Conservation (phyloP, 1,140 invertebrate species). For the Bombus huntii region DNA sequence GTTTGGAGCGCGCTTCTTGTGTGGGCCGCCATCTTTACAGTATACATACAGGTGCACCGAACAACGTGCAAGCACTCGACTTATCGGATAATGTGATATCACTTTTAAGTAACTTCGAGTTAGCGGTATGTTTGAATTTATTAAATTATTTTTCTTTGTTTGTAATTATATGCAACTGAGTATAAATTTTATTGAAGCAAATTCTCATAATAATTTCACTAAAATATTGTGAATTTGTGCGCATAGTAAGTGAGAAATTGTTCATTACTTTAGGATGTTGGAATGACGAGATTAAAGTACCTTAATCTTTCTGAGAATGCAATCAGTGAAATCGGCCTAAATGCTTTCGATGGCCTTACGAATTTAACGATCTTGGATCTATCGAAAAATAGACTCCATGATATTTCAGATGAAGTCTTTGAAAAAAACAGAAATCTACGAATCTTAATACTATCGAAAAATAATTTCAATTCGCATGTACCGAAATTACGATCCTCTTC, state of each 20-base stretch:
- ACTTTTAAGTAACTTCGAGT: slow-evolving; percentile 67
- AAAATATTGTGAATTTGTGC: not conserved
- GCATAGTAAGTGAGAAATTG: too few species aligned
- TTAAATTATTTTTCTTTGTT: not conserved
- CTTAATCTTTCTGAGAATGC: slow-evolving; percentile 77
- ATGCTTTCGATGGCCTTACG: slow-evolving; percentile 71
- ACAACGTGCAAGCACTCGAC: slow-evolving; percentile 74
- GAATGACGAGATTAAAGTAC: slow-evolving; percentile 72
- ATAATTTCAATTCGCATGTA: slow-evolving; percentile 75
- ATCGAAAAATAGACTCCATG: slow-evolving; percentile 75
- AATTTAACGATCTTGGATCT: slow-evolving; percentile 76
- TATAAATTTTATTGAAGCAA: not conserved
- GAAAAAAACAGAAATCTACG: slow-evolving; percentile 66
- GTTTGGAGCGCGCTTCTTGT: slow-evolving; percentile 70
- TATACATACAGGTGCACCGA: slow-evolving; percentile 71
- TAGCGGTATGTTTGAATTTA: slow-evolving; percentile 67
- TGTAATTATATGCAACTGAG: too few species aligned
- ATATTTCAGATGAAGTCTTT: slow-evolving; percentile 70
- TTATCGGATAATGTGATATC: slow-evolving; percentile 77
- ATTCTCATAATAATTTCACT: not conserved
- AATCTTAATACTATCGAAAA: slow-evolving; percentile 72
- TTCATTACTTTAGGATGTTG: slow-evolving; percentile 68
- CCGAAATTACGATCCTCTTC: slow-evolving; percentile 69
- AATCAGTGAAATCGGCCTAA: slow-evolving; percentile 73
- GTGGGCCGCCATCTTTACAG: slow-evolving; percentile 73